Percentiles rank a stretch among this genome's conserved stretches.
These are phyloP conservation scores for Mesocricetus auratus DNA, from an alignment of 2,113 vertebrate genomes.

Conservation along the genomic window DNA sequence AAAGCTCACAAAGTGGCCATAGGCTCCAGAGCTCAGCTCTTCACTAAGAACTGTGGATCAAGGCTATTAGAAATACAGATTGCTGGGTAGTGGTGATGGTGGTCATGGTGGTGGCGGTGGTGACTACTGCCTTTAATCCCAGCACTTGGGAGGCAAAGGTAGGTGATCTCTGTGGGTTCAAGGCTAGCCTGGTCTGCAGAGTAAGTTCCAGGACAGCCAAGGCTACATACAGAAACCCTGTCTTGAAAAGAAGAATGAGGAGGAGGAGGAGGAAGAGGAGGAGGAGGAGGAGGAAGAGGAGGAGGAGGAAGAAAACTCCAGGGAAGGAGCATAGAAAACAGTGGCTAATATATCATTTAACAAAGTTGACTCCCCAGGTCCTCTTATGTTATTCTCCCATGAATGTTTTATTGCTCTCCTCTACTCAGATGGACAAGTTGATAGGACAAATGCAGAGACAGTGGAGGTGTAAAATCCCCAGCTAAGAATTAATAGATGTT, in stretches of 20 bases:
- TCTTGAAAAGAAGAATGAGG: neutral
- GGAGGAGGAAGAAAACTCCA: neutral
- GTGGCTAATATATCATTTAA: neutral
- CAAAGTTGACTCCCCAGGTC: no score
- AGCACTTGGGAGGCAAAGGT: neutral
- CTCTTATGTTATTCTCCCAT: neutral
- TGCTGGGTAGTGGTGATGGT: neutral
- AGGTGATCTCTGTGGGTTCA: neutral
- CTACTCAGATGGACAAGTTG: neutral
- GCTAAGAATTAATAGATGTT: neutral
- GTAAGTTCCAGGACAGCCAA: neutral
- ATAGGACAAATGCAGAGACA: neutral
- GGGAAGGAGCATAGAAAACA: neutral
- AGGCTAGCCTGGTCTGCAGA: neutral
- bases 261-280: no score
- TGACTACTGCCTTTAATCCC: neutral
- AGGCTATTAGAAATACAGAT: neutral
- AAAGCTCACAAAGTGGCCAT: neutral
- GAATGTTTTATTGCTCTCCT: neutral
- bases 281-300: fast-evolving
- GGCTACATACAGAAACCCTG: neutral
- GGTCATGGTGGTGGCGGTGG: no score
- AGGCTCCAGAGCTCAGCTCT: neutral
- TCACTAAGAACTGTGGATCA: neutral
- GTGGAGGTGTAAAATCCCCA: neutral